These are phyloP conservation scores for Stenurella melanura DNA, from an alignment of 2,888 invertebrate species.

Conservation along the genomic window DNA sequence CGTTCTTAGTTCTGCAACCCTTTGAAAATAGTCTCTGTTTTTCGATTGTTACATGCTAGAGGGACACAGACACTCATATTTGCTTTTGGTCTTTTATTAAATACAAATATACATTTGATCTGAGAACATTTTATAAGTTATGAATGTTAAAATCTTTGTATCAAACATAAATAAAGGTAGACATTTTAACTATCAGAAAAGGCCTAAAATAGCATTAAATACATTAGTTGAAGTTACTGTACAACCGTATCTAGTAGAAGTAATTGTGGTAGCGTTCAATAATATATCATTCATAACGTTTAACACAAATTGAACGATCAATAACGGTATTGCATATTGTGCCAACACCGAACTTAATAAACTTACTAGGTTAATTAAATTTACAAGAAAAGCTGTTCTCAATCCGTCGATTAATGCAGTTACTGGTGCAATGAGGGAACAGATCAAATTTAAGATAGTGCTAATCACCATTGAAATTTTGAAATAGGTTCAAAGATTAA, in stretches of 20 bases:
- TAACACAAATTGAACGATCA: conserved; percentile 15
- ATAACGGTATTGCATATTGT: not conserved
- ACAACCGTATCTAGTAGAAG: conserved; percentile 26
- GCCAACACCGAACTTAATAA: conserved; percentile 10
- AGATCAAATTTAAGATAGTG: conserved; percentile 1
- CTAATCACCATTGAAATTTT: not conserved
- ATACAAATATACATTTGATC: no score
- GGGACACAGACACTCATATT: no score
- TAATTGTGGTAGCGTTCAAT: conserved; percentile 12
- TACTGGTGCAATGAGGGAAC: conserved; percentile 11
- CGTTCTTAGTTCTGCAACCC: no score
- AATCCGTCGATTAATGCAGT: conserved; percentile 4
- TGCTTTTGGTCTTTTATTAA: no score
- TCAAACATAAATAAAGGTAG: not conserved
- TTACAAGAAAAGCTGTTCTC: not conserved
- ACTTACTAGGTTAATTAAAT: conserved; percentile 5
- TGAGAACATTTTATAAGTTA: no score
- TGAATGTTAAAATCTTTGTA: no score
- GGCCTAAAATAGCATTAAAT: conserved; percentile 12
- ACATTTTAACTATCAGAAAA: conserved; percentile 11
- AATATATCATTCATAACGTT: conserved; percentile 18
- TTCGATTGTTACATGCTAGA: no score
- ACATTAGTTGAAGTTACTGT: conserved; percentile 2
- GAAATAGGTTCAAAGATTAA: conserved; percentile 4
- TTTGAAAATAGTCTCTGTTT: no score